A percentile compares a stretch with the other conserved stretches of the same genome.
Evolutionary conservation across 1,140 invertebrate species (phyloP).

Genomic region (Wiebesia pumilae): DNA sequence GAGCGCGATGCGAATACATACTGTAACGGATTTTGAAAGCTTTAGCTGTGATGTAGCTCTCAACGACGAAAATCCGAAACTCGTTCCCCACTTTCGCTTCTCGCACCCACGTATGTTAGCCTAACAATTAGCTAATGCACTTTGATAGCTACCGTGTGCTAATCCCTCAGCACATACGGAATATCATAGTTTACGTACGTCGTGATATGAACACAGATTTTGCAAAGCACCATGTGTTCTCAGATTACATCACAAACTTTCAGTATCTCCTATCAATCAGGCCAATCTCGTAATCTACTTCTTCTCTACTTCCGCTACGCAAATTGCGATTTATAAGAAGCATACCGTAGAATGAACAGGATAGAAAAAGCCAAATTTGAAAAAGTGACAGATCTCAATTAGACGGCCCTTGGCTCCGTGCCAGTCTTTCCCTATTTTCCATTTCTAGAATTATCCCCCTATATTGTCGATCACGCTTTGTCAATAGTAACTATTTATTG

Average conservation of each 20-base stretch:
- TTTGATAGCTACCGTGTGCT: neutral
- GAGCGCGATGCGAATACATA: neutral
- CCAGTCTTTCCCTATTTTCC: slow-evolving; percentile 38
- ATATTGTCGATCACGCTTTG: slow-evolving; percentile 22
- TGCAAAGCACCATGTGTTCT: neutral
- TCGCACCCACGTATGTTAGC: slow-evolving; percentile 35
- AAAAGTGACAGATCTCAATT: slow-evolving; percentile 23
- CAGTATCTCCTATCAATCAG: neutral
- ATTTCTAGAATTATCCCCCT: slow-evolving; percentile 38
- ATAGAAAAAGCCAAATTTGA: neutral
- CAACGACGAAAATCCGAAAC: slow-evolving; percentile 53
- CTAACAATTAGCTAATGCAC: slow-evolving; percentile 68
- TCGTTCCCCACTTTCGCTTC: slow-evolving; percentile 41
- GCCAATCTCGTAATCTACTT: neutral
- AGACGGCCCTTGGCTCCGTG: neutral
- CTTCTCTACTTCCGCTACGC: too few relatives aligned
- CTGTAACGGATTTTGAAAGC: neutral
- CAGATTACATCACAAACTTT: neutral
- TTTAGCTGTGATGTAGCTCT: neutral
- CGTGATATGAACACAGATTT: neutral
- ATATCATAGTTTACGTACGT: too few relatives aligned
- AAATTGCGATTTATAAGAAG: slow-evolving; percentile 28
- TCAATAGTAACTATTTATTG: slow-evolving; percentile 57
- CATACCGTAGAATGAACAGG: neutral
- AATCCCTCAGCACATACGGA: too few relatives aligned